A percentile compares a stretch with the other conserved stretches of the same genome.
Conservation (phyloP, 1,140 invertebrate genomes). For the Drosophila auraria region DNA sequence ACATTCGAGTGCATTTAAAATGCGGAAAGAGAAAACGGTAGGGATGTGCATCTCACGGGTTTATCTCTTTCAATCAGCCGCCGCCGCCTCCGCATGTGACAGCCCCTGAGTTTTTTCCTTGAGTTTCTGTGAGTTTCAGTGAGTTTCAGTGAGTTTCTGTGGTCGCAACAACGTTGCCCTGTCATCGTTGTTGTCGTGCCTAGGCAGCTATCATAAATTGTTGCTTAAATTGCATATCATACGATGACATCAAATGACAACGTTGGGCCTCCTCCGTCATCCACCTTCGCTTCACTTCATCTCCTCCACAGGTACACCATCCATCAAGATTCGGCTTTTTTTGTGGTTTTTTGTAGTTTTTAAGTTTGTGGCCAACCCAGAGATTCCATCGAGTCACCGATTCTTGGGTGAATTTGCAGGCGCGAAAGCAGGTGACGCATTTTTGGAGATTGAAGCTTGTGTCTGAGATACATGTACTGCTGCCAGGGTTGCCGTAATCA, state of each 20-base stretch:
- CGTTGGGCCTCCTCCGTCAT: conserved; percentile 17
- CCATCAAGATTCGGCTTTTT: conserved; percentile 39
- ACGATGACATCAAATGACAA: conserved; percentile 60
- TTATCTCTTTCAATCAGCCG: conserved; percentile 73
- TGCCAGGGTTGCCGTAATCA: too few relatives aligned
- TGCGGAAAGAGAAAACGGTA: conserved; percentile 28
- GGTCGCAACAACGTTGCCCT: conserved; percentile 20
- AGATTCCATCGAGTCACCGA: conserved; percentile 18
- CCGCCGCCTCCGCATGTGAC: conserved; percentile 23
- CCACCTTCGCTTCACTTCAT: neutral
- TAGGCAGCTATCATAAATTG: conserved; percentile 72
- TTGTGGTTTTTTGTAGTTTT: neutral
- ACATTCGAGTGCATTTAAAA: conserved; percentile 34
- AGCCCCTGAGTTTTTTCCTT: conserved; percentile 5
- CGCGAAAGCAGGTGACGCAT: conserved; percentile 38
- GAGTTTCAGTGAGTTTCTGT: conserved; percentile 22
- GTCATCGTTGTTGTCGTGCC: conserved; percentile 53
- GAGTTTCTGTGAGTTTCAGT: conserved; percentile 12
- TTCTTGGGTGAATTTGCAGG: conserved; percentile 15
- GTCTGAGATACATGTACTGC: neutral
- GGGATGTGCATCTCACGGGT: conserved; percentile 50
- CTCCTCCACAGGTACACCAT: conserved; percentile 5
- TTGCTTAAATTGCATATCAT: conserved; percentile 74
- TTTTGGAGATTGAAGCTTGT: conserved; percentile 4
- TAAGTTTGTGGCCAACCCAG: conserved; percentile 26